These are phyloP conservation scores for Silurus asotus DNA, from an alignment of 2,113 vertebrate genomes.

Conservation along the genomic window DNA sequence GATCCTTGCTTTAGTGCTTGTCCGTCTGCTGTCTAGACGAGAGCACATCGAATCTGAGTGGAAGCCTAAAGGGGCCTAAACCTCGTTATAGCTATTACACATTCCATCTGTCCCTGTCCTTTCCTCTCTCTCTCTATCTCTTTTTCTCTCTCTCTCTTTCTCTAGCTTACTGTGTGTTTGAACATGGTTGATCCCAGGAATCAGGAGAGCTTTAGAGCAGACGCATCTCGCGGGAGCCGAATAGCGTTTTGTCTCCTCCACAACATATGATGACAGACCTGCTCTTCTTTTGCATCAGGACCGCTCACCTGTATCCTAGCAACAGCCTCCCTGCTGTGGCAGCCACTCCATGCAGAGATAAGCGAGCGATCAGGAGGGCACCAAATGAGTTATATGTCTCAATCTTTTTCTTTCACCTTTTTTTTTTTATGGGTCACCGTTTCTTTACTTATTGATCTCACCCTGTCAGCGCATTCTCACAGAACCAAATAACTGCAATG, in stretches of 20 bases:
- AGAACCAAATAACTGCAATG: background rate
- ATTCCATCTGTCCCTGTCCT: slow-evolving; percentile 47
- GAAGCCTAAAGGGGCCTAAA: slow-evolving; percentile 50
- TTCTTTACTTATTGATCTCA: slow-evolving; percentile 30
- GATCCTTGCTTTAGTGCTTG: slow-evolving; percentile 11
- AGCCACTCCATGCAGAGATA: slow-evolving; percentile 49
- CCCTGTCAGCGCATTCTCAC: background rate
- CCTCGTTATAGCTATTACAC: slow-evolving; percentile 48
- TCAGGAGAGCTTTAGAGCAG: slow-evolving; percentile 62
- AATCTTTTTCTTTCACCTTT: background rate
- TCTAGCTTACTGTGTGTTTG: slow-evolving; percentile 33
- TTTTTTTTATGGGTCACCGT: slow-evolving; percentile 16
- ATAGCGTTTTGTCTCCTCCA: slow-evolving; percentile 53
- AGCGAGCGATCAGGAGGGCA: slow-evolving; percentile 43
- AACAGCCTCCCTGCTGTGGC: slow-evolving; percentile 73
- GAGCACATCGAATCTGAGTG: slow-evolving; percentile 23
- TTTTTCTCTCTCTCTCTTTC: slow-evolving; percentile 7
- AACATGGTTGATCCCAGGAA: slow-evolving; percentile 61
- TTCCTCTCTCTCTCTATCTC: slow-evolving; percentile 4
- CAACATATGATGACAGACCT: slow-evolving; percentile 70
- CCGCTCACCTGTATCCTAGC: slow-evolving; percentile 80
- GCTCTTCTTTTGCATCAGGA: slow-evolving; percentile 70
- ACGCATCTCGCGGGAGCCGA: slow-evolving; percentile 52
- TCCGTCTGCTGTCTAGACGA: slow-evolving; percentile 45
- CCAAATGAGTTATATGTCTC: slow-evolving; percentile 22